These are phyloP conservation scores for Oxytorus armatus DNA, from an alignment of 2,888 invertebrate species.

Conservation along the genomic window DNA sequence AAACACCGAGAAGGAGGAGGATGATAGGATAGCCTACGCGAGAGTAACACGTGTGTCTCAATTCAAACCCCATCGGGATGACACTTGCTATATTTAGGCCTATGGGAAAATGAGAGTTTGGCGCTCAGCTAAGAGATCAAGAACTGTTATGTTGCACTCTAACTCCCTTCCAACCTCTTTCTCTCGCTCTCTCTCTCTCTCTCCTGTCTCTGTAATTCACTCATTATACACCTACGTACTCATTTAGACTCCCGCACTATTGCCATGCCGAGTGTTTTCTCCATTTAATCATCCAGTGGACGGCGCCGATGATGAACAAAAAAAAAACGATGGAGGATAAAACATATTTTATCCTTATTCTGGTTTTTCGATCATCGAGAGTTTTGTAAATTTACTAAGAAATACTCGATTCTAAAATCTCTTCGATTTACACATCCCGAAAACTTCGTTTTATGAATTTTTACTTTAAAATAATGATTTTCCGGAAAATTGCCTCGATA, in stretches of 20 bases:
- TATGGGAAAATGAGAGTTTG: slow-evolving; percentile 82
- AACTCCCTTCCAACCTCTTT: slow-evolving; percentile 48
- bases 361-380: slow-evolving; percentile 9
- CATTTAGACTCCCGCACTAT: slow-evolving; percentile 30
- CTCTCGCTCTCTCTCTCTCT: slow-evolving; percentile 58
- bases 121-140: slow-evolving; percentile 53
- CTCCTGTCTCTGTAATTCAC: slow-evolving; percentile 43
- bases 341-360: not conserved
- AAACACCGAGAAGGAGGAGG: slow-evolving; percentile 30
- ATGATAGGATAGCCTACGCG: slow-evolving; percentile 16
- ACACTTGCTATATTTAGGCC: slow-evolving; percentile 83
- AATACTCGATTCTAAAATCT: not conserved
- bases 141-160: slow-evolving; percentile 33
- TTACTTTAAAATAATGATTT: not conserved
- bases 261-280: slow-evolving; percentile 59
- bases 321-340: slow-evolving; percentile 4
- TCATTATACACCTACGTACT: slow-evolving; percentile 61
- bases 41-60: slow-evolving; percentile 78
- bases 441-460: not conserved
- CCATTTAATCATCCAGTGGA: slow-evolving; percentile 31
- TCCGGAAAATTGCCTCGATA: too few relatives aligned
- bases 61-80: slow-evolving; percentile 74
- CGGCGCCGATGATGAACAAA: not conserved
- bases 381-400: not conserved
- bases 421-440: slow-evolving; percentile 23